Evolutionary conservation across 2,888 invertebrate genomes (phyloP).

Genomic region (Athetis lepigone): DNA sequence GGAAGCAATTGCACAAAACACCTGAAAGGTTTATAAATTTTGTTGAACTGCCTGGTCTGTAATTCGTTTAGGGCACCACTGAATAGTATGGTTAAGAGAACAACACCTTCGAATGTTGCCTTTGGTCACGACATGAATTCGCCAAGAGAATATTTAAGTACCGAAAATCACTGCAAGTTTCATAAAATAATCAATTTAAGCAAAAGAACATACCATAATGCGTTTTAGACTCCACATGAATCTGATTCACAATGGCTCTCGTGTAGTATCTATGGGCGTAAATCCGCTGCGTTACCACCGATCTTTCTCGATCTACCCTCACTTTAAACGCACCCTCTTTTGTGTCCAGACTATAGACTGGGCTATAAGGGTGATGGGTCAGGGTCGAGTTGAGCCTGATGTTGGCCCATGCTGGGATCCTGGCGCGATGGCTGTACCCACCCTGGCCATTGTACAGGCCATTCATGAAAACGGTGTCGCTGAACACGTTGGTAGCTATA

Average conservation of each 20-base stretch:
- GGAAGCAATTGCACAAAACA: too few species aligned
- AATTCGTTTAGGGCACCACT: too few species aligned
- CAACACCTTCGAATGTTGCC: too few species aligned
- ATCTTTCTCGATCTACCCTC: slow-evolving; percentile 84
- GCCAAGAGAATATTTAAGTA: too few species aligned
- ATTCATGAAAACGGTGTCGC: slow-evolving; percentile 91
- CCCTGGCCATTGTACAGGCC: slow-evolving; percentile 90
- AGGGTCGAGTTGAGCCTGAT: slow-evolving; percentile 87
- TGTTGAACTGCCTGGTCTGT: too few species aligned
- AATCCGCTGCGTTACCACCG: slow-evolving; percentile 86
- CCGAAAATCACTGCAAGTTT: too few species aligned
- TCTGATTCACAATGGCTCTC: slow-evolving; percentile 87
- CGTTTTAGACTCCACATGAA: slow-evolving; percentile 84
- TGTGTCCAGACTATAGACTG: slow-evolving; percentile 86
- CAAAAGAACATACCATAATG: slow-evolving; percentile 74
- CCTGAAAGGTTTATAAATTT: too few species aligned
- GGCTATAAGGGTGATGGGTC: slow-evolving; percentile 77
- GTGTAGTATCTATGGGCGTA: slow-evolving; percentile 88
- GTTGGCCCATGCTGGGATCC: slow-evolving; percentile 91
- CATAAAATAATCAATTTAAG: too few species aligned
- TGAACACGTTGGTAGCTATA: slow-evolving; percentile 90
- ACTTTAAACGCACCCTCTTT: slow-evolving; percentile 86
- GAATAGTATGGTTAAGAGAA: too few species aligned
- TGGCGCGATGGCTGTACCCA: slow-evolving; percentile 90
- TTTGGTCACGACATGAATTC: too few species aligned